These are phyloP conservation scores for Aphelocoma californica DNA, from an alignment of 2,797 vertebrate genomes.

Conservation along the genomic window DNA sequence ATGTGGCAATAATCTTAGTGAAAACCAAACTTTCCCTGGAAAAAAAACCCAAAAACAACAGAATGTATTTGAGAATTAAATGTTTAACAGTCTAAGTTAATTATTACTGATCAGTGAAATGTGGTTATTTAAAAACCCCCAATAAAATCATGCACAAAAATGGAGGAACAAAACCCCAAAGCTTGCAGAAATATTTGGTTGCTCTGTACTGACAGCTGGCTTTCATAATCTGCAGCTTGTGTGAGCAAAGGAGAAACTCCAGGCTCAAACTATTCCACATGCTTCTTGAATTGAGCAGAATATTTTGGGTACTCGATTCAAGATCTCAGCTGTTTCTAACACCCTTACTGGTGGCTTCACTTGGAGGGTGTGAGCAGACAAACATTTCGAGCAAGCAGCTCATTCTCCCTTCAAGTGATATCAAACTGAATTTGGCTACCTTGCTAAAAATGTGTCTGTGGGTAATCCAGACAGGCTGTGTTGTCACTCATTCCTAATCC, in stretches of 20 bases:
- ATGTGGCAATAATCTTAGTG: not conserved
- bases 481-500: not conserved
- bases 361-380: not conserved
- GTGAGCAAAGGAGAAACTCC: not conserved
- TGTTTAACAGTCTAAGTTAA: not conserved
- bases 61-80: not conserved
- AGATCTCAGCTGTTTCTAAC: not conserved
- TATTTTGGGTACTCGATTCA: not conserved
- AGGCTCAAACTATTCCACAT: not conserved
- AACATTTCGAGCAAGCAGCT: not conserved
- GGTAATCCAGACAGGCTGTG: not conserved
- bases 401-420: not conserved
- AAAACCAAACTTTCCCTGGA: not conserved
- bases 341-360: not conserved
- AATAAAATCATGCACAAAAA: not conserved
- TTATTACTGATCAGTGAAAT: not conserved
- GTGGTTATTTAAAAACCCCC: not conserved
- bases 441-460: not conserved
- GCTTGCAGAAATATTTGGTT: not conserved
- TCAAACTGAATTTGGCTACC: not conserved
- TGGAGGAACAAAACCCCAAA: accelerated
- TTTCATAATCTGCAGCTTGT: not conserved
- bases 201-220: not conserved
- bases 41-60: not conserved
- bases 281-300: not conserved